Evolutionary conservation across 2,888 invertebrate genomes (phyloP).

Genomic region (Mythimna lalbum): DNA sequence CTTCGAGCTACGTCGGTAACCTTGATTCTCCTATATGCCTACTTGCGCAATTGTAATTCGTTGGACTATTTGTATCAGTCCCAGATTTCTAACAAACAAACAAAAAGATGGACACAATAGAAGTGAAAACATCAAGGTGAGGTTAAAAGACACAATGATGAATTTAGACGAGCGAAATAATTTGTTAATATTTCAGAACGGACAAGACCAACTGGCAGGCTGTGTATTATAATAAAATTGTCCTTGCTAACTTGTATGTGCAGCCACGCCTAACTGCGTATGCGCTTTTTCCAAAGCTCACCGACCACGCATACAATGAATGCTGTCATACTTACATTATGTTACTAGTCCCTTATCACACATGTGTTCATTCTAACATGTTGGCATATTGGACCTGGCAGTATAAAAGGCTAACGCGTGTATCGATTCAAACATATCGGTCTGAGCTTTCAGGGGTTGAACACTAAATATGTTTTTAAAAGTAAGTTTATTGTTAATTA

Average conservation of each 20-base stretch:
- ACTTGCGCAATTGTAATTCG: too few species aligned
- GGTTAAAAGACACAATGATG: too few species aligned
- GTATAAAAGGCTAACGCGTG: constrained; percentile 82
- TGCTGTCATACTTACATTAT: constrained; percentile 68
- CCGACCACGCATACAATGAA: constrained; percentile 66
- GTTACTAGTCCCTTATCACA: constrained; percentile 73
- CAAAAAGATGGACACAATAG: not conserved
- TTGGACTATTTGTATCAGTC: too few species aligned
- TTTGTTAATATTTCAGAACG: constrained; percentile 39
- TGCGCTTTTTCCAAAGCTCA: constrained; percentile 62
- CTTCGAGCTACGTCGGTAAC: too few species aligned
- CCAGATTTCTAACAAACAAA: not conserved
- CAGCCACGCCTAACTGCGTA: constrained; percentile 57
- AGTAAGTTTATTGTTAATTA: constrained; percentile 74
- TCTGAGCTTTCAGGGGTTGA: constrained; percentile 74
- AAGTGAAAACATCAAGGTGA: too few species aligned
- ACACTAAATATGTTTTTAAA: constrained; percentile 81
- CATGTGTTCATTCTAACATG: constrained; percentile 71
- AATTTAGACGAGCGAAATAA: constrained; percentile 9
- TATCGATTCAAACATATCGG: constrained; percentile 73
- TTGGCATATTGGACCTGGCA: constrained; percentile 65
- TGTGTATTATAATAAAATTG: constrained; percentile 45
- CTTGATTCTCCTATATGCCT: too few species aligned
- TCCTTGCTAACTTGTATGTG: constrained; percentile 57
- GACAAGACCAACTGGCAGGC: constrained; percentile 20